Evolutionary conservation across 2,797 vertebrate species (phyloP).

Genomic region (Streptopelia turtur): DNA sequence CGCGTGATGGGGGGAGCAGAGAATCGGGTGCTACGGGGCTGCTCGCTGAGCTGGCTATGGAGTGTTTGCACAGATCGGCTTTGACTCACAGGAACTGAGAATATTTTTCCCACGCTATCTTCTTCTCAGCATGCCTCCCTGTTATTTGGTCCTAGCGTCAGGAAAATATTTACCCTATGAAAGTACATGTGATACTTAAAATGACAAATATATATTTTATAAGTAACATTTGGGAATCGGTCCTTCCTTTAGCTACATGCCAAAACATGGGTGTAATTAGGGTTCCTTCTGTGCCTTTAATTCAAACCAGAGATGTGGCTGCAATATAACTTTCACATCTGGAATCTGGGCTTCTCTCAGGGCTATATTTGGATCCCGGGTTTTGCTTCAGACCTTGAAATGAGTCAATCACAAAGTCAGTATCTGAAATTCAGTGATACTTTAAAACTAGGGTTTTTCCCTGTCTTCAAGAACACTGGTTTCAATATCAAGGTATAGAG

Average conservation of each 20-base stretch:
- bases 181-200: slow-evolving; percentile 37
- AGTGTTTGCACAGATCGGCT: neutral
- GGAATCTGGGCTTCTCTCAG: neutral
- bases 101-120: slow-evolving; percentile 59
- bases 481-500: neutral
- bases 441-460: neutral
- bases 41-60: neutral
- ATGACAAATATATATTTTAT: slow-evolving; percentile 31
- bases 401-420: neutral
- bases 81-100: slow-evolving; percentile 53
- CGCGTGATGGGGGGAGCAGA: fast-evolving
- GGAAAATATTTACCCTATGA: slow-evolving; percentile 54
- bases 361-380: neutral
- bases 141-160: slow-evolving; percentile 13
- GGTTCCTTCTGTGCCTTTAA: neutral
- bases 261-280: slow-evolving; percentile 1
- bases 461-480: neutral
- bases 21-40: neutral
- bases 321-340: slow-evolving; percentile 11
- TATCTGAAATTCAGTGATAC: neutral
- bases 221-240: neutral
- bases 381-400: slow-evolving; percentile 10
- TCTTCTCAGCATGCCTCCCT: slow-evolving; percentile 46
- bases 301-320: slow-evolving; percentile 23
- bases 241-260: slow-evolving; percentile 8